A percentile compares a stretch with the other conserved stretches of the same genome.
phyloP scores from a whole-genome alignment of 2,113 vertebrate species.

The Megalops atlanticus region DNA sequence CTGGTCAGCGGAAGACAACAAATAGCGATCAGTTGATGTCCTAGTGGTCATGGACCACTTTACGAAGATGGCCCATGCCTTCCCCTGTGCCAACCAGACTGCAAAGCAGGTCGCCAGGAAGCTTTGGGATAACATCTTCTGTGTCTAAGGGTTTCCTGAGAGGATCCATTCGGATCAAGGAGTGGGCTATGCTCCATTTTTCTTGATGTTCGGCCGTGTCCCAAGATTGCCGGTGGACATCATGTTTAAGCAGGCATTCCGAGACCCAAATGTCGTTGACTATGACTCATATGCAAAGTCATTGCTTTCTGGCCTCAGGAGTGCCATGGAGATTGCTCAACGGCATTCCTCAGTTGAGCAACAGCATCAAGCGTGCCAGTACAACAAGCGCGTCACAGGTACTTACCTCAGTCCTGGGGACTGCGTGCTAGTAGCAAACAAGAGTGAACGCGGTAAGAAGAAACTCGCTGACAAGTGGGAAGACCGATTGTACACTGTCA shows the following conservation, averaged over 20 bases:
- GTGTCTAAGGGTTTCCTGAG: conserved; percentile 22
- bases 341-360: neutral
- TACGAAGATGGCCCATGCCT: conserved; percentile 9
- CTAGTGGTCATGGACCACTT: conserved; percentile 28
- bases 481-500: too few relatives aligned
- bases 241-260: conserved; percentile 10
- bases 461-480: neutral
- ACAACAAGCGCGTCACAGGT: neutral
- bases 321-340: conserved; percentile 14
- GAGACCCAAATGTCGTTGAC: conserved; percentile 5
- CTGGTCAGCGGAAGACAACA: conserved; percentile 13
- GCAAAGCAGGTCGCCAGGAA: conserved; percentile 14
- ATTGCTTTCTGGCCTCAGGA: neutral
- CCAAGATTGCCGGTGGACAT: conserved; percentile 18
- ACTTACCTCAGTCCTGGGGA: neutral
- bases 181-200: neutral
- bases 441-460: neutral
- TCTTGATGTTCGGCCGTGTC: conserved; percentile 27
- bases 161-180: conserved; percentile 14
- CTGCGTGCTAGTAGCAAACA: neutral
- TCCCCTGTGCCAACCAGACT: conserved; percentile 14
- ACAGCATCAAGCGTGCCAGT: neutral
- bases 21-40: conserved; percentile 20
- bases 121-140: conserved; percentile 8
- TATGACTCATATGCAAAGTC: neutral